Evolutionary conservation across 2,888 invertebrate species (phyloP).

Genomic region (Anodontia alba): DNA sequence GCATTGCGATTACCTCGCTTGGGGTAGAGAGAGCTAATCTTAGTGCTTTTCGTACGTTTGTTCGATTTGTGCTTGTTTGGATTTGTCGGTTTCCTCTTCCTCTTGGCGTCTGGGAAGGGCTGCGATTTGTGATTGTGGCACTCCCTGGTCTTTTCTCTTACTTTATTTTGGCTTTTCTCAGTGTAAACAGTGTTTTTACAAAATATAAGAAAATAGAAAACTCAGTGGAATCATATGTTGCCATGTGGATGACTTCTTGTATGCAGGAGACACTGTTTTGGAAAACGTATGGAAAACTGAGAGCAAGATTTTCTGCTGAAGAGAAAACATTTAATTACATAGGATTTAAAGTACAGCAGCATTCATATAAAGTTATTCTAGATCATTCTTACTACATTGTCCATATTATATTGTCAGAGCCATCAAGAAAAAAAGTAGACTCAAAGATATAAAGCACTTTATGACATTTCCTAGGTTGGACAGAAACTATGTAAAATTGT

Average conservation of each 20-base stretch:
- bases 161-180: neutral
- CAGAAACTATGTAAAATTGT: neutral
- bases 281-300: neutral
- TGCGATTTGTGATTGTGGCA: too few species aligned
- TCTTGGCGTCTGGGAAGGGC: too few species aligned
- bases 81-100: too few species aligned
- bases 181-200: neutral
- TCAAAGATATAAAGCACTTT: neutral
- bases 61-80: too few species aligned
- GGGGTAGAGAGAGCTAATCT: too few species aligned
- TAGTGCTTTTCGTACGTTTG: too few species aligned
- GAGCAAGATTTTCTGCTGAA: slow-evolving; percentile 9
- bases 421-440: slow-evolving; percentile 4
- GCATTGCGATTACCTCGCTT: too few species aligned
- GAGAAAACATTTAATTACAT: slow-evolving; percentile 10
- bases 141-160: too few species aligned
- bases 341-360: slow-evolving; percentile 8
- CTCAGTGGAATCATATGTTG: slow-evolving; percentile 7
- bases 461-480: slow-evolving; percentile 5
- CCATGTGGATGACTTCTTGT: slow-evolving; percentile 12
- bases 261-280: slow-evolving; percentile 14
- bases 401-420: neutral
- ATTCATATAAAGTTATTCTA: neutral
- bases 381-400: slow-evolving; percentile 5
- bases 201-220: neutral